These are phyloP conservation scores for Ormyrus nitidulus DNA, from an alignment of 2,888 invertebrate species.

Conservation along the genomic window DNA sequence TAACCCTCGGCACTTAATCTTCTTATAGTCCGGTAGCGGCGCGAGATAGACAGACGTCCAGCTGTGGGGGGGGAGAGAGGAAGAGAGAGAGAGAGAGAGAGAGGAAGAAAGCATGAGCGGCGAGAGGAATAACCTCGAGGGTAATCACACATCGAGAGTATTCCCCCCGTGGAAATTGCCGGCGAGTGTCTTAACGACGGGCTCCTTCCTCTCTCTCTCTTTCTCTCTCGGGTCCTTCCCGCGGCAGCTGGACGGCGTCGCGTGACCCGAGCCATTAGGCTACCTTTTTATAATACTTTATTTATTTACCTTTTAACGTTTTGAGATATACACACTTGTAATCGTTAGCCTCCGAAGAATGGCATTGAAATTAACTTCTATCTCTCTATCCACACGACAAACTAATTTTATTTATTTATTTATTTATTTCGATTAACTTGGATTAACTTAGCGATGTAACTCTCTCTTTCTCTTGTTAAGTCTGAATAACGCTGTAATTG, in stretches of 20 bases:
- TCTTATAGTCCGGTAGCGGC: slow-evolving; percentile 36
- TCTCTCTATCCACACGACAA: neutral
- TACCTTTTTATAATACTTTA: neutral
- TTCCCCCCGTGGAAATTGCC: slow-evolving; percentile 34
- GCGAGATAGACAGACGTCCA: slow-evolving; percentile 6
- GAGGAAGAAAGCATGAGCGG: neutral
- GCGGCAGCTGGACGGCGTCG: neutral
- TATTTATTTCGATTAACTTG: slow-evolving; percentile 60
- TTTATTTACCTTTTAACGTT: neutral
- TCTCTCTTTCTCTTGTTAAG: slow-evolving; percentile 33
- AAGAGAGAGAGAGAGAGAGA: neutral
- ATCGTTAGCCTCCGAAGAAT: slow-evolving; percentile 30
- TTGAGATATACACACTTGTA: slow-evolving; percentile 6
- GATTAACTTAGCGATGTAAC: slow-evolving; percentile 49
- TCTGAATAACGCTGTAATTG: slow-evolving; percentile 12
- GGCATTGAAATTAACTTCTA: slow-evolving; percentile 43
- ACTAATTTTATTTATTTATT: slow-evolving; percentile 54
- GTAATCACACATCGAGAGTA: slow-evolving; percentile 33
- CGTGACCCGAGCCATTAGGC: too few relatives aligned
- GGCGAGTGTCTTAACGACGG: slow-evolving; percentile 29
- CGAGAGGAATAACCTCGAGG: slow-evolving; percentile 48
- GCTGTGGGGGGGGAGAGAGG: neutral
- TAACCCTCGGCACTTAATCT: slow-evolving; percentile 31
- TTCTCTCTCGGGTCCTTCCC: neutral
- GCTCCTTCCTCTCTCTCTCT: slow-evolving; percentile 5